Evolutionary conservation across 2,113 vertebrate species (phyloP).

Genomic region (Carassius carassius): DNA sequence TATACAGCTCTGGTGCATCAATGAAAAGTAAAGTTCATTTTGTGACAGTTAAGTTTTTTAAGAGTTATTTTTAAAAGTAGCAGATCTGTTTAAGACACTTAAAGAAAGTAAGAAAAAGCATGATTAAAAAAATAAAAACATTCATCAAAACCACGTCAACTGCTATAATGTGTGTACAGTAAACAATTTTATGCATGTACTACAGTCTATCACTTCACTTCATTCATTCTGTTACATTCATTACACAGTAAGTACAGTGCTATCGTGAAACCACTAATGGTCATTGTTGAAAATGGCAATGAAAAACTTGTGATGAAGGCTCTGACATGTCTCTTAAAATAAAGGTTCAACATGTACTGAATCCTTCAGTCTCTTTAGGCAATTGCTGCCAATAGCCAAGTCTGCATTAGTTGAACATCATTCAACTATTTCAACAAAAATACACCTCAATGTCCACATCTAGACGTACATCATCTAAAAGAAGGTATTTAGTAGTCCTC

Average conservation of each 20-base stretch:
- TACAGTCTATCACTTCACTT: slow-evolving; percentile 19
- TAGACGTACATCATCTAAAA: background rate
- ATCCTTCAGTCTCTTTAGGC: background rate
- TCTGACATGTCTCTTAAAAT: background rate
- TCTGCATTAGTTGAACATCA: background rate
- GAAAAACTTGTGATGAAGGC: background rate
- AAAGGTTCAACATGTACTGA: background rate
- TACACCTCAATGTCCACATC: background rate
- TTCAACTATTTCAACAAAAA: slow-evolving; percentile 1
- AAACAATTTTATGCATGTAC: background rate
- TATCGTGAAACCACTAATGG: background rate
- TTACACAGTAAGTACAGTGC: background rate
- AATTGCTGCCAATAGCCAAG: background rate
- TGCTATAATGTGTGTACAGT: background rate
- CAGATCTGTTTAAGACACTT: background rate
- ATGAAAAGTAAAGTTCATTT: background rate
- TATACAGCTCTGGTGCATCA: background rate
- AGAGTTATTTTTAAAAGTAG: background rate
- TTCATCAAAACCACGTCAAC: slow-evolving; percentile 13
- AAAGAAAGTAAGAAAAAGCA: background rate
- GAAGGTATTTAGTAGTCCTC: background rate
- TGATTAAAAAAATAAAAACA: background rate
- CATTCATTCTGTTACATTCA: slow-evolving; percentile 41
- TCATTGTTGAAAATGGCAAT: background rate
- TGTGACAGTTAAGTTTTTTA: background rate